phyloP scores from a whole-genome alignment of 2,113 vertebrate species.

The Chloebia gouldiae region DNA sequence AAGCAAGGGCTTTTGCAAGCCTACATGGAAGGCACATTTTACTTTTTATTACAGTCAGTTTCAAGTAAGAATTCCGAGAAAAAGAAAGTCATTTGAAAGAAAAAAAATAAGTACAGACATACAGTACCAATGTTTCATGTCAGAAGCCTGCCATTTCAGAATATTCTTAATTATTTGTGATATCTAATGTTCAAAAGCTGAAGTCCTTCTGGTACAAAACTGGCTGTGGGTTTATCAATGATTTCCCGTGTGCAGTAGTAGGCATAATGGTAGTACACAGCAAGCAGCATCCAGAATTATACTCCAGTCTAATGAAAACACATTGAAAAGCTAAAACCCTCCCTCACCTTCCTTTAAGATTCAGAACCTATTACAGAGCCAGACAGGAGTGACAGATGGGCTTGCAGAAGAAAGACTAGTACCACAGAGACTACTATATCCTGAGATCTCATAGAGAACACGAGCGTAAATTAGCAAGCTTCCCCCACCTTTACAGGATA shows the following conservation, averaged over 20 bases:
- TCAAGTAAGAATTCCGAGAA: not conserved
- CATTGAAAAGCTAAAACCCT: not conserved
- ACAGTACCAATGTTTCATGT: not conserved
- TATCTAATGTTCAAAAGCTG: not conserved
- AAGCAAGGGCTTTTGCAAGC: not conserved
- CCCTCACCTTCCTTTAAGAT: not conserved
- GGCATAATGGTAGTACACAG: not conserved
- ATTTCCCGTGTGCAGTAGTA: fast-evolving
- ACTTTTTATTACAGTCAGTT: not conserved
- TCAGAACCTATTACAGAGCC: not conserved
- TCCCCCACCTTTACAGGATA: fast-evolving
- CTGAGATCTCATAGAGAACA: not conserved
- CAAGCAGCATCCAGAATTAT: not conserved
- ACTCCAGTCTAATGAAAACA: not conserved
- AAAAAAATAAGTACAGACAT: not conserved
- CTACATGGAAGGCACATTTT: not conserved
- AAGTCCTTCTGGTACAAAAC: not conserved
- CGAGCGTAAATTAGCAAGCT: not conserved
- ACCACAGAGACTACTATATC: not conserved
- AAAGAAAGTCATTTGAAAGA: not conserved
- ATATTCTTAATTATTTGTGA: not conserved
- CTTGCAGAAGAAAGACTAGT: not conserved
- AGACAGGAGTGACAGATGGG: not conserved
- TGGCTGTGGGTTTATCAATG: not conserved
- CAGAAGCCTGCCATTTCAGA: not conserved